A percentile compares a stretch with the other conserved stretches of the same genome.
phyloP scores from a whole-genome alignment of 2,113 vertebrate genomes.

The Clarias magur region DNA sequence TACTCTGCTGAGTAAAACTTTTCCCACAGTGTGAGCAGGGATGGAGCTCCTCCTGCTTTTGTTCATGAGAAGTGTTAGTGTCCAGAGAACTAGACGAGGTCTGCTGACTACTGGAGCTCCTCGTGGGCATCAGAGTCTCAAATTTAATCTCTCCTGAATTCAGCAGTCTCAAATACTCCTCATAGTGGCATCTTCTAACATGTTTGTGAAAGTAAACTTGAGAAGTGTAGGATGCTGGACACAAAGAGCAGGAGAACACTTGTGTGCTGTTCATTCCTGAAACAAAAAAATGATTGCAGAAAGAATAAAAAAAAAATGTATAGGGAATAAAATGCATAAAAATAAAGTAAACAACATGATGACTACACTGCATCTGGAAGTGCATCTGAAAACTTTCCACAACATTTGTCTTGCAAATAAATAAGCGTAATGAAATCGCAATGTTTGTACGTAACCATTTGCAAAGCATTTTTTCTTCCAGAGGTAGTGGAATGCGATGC shows the following conservation, averaged over 20 bases:
- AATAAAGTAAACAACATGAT: background rate
- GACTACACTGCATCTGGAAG: background rate
- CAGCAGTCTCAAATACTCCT: constrained; percentile 23
- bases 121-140: constrained; percentile 11
- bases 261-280: constrained; percentile 1
- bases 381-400: background rate
- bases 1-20: background rate
- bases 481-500: constrained; percentile 18
- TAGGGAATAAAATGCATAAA: too few species aligned
- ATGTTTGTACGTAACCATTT: constrained; percentile 16
- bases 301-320: background rate
- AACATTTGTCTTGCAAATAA: background rate
- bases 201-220: constrained; percentile 25
- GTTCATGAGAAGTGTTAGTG: background rate
- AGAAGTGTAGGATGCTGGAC: constrained; percentile 3
- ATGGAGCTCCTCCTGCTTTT: background rate
- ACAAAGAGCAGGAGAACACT: constrained; percentile 14
- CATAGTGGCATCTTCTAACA: constrained; percentile 15
- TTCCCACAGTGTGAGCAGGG: constrained; percentile 3
- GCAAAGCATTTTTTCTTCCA: constrained; percentile 29
- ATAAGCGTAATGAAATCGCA: background rate
- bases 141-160: constrained; percentile 25
- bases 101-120: constrained; percentile 1
- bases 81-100: background rate
- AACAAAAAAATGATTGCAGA: background rate